Base-by-base conservation (phyloP, 30 jellyfish, hydroid and myxozoan genomes). In the Catostylus mosaicus region DNA sequence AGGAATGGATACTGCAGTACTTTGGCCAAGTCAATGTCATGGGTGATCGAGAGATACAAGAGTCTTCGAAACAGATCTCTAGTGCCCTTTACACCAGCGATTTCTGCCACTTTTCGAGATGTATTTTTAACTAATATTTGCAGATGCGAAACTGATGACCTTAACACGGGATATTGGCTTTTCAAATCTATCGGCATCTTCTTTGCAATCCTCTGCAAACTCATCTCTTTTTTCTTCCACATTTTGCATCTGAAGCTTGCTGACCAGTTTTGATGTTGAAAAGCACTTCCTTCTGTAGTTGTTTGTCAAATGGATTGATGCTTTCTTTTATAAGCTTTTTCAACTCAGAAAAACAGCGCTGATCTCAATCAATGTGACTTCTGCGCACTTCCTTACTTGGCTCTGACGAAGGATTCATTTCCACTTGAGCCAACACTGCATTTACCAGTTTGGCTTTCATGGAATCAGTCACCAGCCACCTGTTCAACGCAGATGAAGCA, bases 381-480 rank as follows among this genome's bases (percentile, higher is more conserved):
- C 11, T 35, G 16, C 81, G 16, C n/a, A 33, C 24, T 33, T 68
- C 81, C 32, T 68, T 68, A 7, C 78, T 66, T 4, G 78, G 78
- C 23, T 66, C 78, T 3, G 78, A 5, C 9, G 14, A 6, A 27
- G 8, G 6, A 12, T 66, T 7, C 50, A 66, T 66, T 5, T 66
- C 78, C 8, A 27, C 78, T 34, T 66, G 78, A 3, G 10, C 78
- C 29, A 68, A 37, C 26, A 68, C 14, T 11, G 52, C 24, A 10
- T 68, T 68, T 19, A 33, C 81, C 36, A 74, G n/a, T 50, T 74
- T 52, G 51, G 86, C 86, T 50, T 74, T 74, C 78, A 74, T 74
- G 77, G 86, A 74, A 74, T 47, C 43, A 18, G 84, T 74, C 24
- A 52, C 78, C 12, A 52, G 77, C 86, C 86, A 74, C 19, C 86